phyloP scores from a whole-genome alignment of 2,888 invertebrate species.

The Apamea sordens region DNA sequence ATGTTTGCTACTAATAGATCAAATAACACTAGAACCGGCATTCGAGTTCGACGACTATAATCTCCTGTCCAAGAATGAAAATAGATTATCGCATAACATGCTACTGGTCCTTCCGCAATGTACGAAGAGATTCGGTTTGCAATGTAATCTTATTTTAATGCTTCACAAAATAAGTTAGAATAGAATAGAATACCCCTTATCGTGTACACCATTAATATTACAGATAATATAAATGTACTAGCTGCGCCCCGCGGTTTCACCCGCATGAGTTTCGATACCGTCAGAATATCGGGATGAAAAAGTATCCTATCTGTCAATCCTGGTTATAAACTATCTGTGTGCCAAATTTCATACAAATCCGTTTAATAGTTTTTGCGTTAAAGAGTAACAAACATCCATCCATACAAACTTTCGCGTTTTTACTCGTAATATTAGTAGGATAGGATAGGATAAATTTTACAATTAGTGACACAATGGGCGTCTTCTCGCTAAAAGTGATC shows the following conservation, averaged over 20 bases:
- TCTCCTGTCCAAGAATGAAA: conserved; percentile 39
- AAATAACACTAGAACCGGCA: conserved; percentile 26
- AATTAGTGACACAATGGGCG: neutral
- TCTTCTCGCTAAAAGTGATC: neutral
- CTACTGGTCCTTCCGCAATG: conserved; percentile 43
- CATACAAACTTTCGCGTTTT: too few species aligned
- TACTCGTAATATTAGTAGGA: too few species aligned
- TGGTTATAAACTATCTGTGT: too few species aligned
- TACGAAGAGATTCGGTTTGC: neutral
- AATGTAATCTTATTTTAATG: neutral
- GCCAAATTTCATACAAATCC: too few species aligned
- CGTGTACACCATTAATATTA: neutral
- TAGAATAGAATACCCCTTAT: neutral
- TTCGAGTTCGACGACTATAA: conserved; percentile 11
- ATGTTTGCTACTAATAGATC: conserved; percentile 39
- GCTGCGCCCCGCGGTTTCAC: too few species aligned
- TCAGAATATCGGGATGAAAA: too few species aligned
- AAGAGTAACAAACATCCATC: too few species aligned
- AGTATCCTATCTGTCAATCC: too few species aligned
- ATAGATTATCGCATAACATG: conserved; percentile 29
- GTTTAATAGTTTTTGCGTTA: too few species aligned
- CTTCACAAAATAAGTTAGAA: neutral
- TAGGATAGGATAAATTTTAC: neutral
- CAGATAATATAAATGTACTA: neutral
- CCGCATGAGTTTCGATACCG: too few species aligned